These are phyloP conservation scores for Chymomyza fuscimana DNA, from an alignment of 2,888 invertebrate species.

Conservation along the genomic window DNA sequence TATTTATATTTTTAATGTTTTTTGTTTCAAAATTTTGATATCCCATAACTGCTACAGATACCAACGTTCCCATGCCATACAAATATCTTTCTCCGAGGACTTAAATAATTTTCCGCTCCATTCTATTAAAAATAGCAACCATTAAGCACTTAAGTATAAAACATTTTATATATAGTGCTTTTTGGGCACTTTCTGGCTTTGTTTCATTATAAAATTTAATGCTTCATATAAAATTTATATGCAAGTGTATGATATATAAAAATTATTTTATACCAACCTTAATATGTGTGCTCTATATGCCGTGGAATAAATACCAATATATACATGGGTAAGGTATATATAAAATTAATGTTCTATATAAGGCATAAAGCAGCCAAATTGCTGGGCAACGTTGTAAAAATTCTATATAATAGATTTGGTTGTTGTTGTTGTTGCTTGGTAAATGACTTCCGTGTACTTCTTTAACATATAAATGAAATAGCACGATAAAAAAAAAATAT, in stretches of 20 bases:
- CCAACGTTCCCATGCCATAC: no score
- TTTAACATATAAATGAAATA: neutral
- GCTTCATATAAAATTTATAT: neutral
- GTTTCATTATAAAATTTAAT: neutral
- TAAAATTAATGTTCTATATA: slow-evolving; percentile 4
- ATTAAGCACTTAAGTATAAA: neutral
- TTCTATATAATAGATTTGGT: neutral
- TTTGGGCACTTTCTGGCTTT: neutral
- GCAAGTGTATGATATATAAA: neutral
- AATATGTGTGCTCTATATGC: slow-evolving; percentile 20
- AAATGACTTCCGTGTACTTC: neutral
- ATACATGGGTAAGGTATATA: neutral
- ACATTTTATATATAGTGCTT: neutral
- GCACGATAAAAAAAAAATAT: neutral
- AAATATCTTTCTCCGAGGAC: no score
- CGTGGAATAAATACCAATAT: neutral
- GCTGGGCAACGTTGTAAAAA: neutral
- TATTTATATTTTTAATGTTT: no score
- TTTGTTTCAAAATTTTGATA: no score
- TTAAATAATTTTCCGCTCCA: neutral
- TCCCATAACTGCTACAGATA: no score
- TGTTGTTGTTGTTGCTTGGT: neutral
- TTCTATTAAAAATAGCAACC: neutral
- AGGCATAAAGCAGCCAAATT: slow-evolving; percentile 1
- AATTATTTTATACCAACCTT: slow-evolving; percentile 3